Conservation (phyloP, 2,888 invertebrate genomes). For the Cheilosia variabilis region DNA sequence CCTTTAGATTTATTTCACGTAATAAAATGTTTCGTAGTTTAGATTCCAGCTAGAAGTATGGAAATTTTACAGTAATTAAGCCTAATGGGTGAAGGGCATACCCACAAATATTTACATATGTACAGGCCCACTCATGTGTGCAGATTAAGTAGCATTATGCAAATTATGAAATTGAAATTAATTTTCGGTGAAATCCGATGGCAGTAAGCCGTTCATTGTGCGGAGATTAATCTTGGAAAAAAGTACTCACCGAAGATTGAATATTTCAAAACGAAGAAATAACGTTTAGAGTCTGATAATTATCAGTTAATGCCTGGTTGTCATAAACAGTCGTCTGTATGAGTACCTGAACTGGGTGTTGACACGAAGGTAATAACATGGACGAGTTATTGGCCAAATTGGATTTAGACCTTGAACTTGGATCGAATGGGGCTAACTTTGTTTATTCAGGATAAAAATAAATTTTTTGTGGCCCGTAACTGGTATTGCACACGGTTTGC, state of each 20-base stretch:
- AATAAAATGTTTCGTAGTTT: not conserved
- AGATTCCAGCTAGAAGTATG: not conserved
- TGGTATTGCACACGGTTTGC: too few species aligned
- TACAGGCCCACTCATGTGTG: too few species aligned
- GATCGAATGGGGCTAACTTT: not conserved
- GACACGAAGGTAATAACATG: slow-evolving; percentile 21
- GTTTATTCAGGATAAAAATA: not conserved
- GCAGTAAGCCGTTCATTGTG: too few species aligned
- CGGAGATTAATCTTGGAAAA: too few species aligned
- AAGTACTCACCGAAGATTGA: too few species aligned
- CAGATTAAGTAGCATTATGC: too few species aligned
- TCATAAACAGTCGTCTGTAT: not conserved
- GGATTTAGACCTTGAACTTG: slow-evolving; percentile 27
- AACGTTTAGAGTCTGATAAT: slow-evolving; percentile 3
- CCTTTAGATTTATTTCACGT: slow-evolving; percentile 17
- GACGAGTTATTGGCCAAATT: slow-evolving; percentile 24
- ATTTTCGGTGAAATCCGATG: too few species aligned
- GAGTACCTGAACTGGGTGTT: not conserved
- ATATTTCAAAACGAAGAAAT: not conserved
- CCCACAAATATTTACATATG: too few species aligned
- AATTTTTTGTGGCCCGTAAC: too few species aligned
- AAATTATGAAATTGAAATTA: too few species aligned
- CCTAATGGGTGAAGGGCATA: too few species aligned
- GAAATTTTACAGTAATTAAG: too few species aligned
- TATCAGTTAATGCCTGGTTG: slow-evolving; percentile 7